Evolutionary conservation across 23 tunicate genomes (phyloP).

Genomic region (Styela plicata): DNA sequence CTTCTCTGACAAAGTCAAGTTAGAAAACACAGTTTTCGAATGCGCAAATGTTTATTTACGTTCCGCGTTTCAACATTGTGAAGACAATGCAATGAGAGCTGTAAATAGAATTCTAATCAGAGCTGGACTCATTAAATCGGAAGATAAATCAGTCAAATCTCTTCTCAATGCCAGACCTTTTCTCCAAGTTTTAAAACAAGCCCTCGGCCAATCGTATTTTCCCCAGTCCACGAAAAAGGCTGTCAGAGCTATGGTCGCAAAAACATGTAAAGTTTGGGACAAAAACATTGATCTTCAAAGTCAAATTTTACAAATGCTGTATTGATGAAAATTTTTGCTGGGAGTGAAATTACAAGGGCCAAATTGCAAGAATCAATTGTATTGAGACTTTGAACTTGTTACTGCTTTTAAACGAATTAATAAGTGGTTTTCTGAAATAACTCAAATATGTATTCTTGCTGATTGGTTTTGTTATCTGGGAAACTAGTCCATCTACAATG

Average conservation of each 20-base stretch:
- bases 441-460: no score
- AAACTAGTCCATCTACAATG: no score
- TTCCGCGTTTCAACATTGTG: slow-evolving; percentile 62
- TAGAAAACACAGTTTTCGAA: slow-evolving; percentile 38
- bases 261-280: slow-evolving; percentile 46
- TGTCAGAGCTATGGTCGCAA: slow-evolving; percentile 54
- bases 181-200: slow-evolving; percentile 41
- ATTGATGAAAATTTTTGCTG: slow-evolving; percentile 4
- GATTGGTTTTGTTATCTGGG: no score
- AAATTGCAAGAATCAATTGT: no score
- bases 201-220: slow-evolving; percentile 54
- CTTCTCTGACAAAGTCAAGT: slow-evolving; percentile 5
- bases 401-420: no score
- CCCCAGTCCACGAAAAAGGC: slow-evolving; percentile 41
- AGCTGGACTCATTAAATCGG: slow-evolving; percentile 69
- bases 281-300: slow-evolving; percentile 24
- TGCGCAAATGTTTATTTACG: slow-evolving; percentile 44
- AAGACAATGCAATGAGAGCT: slow-evolving; percentile 66
- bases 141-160: slow-evolving; percentile 50
- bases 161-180: slow-evolving; percentile 36
- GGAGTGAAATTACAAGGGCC: no score
- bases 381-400: no score
- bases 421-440: no score
- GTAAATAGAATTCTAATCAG: slow-evolving; percentile 53
- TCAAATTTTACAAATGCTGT: slow-evolving; percentile 57